A percentile compares a stretch with the other conserved stretches of the same genome.
These are phyloP conservation scores for Battus philenor DNA, from an alignment of 1,140 invertebrate genomes.

Conservation along the genomic window DNA sequence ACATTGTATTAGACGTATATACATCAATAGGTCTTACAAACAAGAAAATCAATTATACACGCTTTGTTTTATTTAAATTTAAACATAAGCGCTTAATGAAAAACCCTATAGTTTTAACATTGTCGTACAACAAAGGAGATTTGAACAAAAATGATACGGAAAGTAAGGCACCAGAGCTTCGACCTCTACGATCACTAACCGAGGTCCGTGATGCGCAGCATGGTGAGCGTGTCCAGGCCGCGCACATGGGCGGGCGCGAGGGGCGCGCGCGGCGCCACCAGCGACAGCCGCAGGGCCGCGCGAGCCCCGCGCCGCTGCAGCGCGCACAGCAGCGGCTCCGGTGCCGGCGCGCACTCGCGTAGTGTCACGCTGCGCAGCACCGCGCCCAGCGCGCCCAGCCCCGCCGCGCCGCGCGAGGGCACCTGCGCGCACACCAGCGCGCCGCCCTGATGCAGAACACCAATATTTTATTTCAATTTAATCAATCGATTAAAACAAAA, in stretches of 20 bases:
- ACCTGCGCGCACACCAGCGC: constrained; percentile 2
- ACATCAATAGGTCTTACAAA: too few relatives aligned
- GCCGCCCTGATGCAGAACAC: too few relatives aligned
- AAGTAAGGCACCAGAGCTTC: too few relatives aligned
- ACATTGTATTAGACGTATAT: too few relatives aligned
- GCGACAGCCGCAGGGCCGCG: background rate
- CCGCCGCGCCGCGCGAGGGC: background rate
- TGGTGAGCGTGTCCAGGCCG: background rate
- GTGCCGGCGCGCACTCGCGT: constrained; percentile 12
- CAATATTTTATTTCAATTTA: background rate
- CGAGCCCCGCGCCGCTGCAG: background rate
- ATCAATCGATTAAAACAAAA: too few relatives aligned
- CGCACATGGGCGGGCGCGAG: background rate
- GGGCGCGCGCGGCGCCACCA: background rate
- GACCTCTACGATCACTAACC: too few relatives aligned
- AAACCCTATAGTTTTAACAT: too few relatives aligned
- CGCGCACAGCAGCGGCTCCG: constrained; percentile 3
- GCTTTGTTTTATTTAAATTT: too few relatives aligned
- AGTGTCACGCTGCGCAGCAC: constrained; percentile 5
- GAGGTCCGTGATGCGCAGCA: constrained; percentile 1
- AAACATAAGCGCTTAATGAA: too few relatives aligned
- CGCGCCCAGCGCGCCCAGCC: background rate
- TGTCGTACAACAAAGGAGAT: too few relatives aligned
- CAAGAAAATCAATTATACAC: too few relatives aligned
- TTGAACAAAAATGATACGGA: too few relatives aligned